These are phyloP conservation scores for Choristoneura fumiferana DNA, from an alignment of 1,140 invertebrate genomes.

Conservation along the genomic window DNA sequence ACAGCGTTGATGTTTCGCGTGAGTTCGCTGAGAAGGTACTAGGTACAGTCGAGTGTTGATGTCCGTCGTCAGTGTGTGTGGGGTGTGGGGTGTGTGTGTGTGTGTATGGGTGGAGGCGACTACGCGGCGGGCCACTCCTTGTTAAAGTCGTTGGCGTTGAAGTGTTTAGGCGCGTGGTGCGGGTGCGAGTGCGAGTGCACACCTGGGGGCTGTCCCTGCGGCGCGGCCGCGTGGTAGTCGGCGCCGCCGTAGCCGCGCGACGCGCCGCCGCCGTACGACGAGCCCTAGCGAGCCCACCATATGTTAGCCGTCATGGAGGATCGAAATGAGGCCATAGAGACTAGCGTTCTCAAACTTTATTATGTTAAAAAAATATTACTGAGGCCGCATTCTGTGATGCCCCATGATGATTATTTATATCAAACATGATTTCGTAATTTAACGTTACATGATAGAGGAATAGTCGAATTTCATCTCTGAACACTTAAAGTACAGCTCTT, in stretches of 20 bases:
- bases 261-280: constrained; percentile 73
- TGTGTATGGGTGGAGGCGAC: constrained; percentile 12
- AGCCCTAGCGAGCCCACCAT: constrained; percentile 61
- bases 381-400: constrained; percentile 42
- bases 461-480: constrained; percentile 71
- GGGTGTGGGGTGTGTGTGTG: too few relatives aligned
- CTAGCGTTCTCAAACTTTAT: not conserved
- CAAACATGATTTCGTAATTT: constrained; percentile 47
- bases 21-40: too few relatives aligned
- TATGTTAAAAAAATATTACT: not conserved
- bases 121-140: constrained; percentile 78
- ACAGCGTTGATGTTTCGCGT: too few relatives aligned
- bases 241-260: constrained; percentile 59
- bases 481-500: constrained; percentile 79
- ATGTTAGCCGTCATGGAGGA: constrained; percentile 50
- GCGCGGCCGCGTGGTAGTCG: constrained; percentile 59
- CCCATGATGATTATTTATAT: constrained; percentile 47
- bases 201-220: constrained; percentile 62
- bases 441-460: constrained; percentile 69
- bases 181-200: constrained; percentile 74
- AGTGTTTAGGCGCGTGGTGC: constrained; percentile 78
- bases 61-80: too few relatives aligned
- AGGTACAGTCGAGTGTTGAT: too few relatives aligned
- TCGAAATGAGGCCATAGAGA: constrained; percentile 32
- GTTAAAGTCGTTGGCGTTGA: constrained; percentile 72